Evolutionary conservation across 2,888 invertebrate genomes (phyloP).

Genomic region (Chymomyza procnemis): DNA sequence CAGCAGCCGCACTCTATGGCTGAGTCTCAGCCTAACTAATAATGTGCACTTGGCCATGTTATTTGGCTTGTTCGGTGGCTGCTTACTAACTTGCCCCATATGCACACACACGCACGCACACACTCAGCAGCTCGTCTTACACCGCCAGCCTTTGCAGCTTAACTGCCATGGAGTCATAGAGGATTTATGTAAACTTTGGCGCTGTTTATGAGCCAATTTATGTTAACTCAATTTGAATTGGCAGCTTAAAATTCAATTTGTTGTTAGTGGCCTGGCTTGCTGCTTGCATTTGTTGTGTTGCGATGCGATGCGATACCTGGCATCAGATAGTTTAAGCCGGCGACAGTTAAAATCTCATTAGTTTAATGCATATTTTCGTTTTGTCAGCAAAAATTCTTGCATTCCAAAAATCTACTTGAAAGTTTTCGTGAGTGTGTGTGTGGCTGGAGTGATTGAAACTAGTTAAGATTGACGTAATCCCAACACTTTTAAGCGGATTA

Average conservation of each 20-base stretch:
- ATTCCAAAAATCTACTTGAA: neutral
- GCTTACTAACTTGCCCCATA: neutral
- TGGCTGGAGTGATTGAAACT: too few species aligned
- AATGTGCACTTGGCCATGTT: neutral
- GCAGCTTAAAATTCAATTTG: neutral
- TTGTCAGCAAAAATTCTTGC: neutral
- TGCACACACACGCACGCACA: neutral
- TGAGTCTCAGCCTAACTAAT: constrained; percentile 4
- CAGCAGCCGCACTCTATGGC: neutral
- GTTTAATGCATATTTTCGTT: neutral
- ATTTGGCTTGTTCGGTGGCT: neutral
- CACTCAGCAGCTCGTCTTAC: neutral
- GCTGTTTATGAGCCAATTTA: constrained; percentile 1
- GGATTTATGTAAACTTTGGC: constrained; percentile 1
- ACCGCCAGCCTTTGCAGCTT: neutral
- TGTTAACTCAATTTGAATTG: neutral
- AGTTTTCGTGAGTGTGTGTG: neutral
- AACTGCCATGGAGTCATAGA: neutral
- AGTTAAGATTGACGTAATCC: too few species aligned
- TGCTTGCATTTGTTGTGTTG: neutral
- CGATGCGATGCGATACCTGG: too few species aligned
- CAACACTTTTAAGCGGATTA: too few species aligned
- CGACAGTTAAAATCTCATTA: neutral
- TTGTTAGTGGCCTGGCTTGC: neutral
- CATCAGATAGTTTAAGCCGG: neutral